These are phyloP conservation scores for Turritopsis dohrnii DNA, from an alignment of 30 jellyfish, hydroid and myxozoan genomes.

Conservation along the genomic window DNA sequence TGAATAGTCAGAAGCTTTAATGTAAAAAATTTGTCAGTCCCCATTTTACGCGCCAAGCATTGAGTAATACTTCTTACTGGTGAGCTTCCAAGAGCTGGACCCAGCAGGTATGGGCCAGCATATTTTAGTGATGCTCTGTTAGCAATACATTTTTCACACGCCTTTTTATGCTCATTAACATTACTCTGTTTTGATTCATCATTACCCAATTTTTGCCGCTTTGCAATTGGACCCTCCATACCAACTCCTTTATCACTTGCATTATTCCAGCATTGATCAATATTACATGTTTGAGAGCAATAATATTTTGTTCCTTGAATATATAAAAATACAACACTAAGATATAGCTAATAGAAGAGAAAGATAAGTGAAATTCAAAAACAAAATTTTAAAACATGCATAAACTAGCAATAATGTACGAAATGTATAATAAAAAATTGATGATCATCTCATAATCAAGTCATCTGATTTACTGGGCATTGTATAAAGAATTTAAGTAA, in stretches of 20 bases:
- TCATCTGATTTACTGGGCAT: background rate
- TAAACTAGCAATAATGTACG: background rate
- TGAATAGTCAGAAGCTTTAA: slow-evolving; percentile 55
- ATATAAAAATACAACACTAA: too few relatives aligned
- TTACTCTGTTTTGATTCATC: background rate
- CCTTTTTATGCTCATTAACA: slow-evolving; percentile 12
- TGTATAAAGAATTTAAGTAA: background rate
- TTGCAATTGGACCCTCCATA: background rate
- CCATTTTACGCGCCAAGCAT: slow-evolving; percentile 89
- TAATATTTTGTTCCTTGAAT: background rate
- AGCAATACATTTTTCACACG: slow-evolving; percentile 28
- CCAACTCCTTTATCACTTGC: background rate
- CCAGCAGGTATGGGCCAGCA: slow-evolving; percentile 94
- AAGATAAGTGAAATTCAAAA: too few relatives aligned
- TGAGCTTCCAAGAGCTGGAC: slow-evolving; percentile 91
- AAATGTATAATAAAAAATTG: background rate
- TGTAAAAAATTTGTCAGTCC: slow-evolving; percentile 76
- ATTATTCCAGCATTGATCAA: background rate
- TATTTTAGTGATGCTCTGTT: slow-evolving; percentile 45
- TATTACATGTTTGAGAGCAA: background rate
- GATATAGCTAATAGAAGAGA: too few relatives aligned
- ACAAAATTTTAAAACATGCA: background rate
- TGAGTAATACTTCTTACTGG: slow-evolving; percentile 87
- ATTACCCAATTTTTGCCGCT: background rate
- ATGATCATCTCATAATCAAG: background rate